Percentiles rank a stretch among this genome's conserved stretches.
phyloP scores from a whole-genome alignment of 2,797 vertebrate genomes.

The Microhierax caerulescens region DNA sequence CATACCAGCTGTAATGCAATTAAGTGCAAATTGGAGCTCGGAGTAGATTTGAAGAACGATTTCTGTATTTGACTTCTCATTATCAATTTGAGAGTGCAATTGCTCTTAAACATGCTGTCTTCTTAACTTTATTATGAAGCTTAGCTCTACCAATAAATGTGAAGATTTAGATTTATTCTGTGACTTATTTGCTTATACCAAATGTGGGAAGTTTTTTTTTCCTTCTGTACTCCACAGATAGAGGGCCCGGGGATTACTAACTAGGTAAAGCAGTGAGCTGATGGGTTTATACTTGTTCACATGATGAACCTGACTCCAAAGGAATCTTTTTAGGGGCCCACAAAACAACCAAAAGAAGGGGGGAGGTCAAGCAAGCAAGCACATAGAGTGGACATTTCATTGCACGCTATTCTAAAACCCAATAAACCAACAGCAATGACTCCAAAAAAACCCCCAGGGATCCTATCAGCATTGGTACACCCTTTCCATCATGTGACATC shows the following conservation, averaged over 20 bases:
- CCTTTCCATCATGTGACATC: neutral
- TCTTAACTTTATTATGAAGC: constrained; percentile 24
- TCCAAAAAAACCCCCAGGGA: neutral
- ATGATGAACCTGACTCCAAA: neutral
- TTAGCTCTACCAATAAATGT: neutral
- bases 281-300: neutral
- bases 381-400: neutral
- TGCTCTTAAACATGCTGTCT: neutral
- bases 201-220: neutral
- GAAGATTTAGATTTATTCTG: neutral
- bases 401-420: neutral
- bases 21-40: constrained; percentile 14
- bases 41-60: neutral
- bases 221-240: neutral
- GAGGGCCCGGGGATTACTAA: neutral
- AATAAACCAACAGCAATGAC: neutral
- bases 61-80: constrained; percentile 30
- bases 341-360: neutral
- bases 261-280: neutral
- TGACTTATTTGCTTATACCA: neutral
- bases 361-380: neutral
- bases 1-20: neutral
- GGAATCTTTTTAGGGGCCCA: neutral
- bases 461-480: neutral
- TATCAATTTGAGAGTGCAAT: constrained; percentile 21